Base-by-base conservation (phyloP, 2,113 vertebrate genomes). In the Pipra filicauda region DNA sequence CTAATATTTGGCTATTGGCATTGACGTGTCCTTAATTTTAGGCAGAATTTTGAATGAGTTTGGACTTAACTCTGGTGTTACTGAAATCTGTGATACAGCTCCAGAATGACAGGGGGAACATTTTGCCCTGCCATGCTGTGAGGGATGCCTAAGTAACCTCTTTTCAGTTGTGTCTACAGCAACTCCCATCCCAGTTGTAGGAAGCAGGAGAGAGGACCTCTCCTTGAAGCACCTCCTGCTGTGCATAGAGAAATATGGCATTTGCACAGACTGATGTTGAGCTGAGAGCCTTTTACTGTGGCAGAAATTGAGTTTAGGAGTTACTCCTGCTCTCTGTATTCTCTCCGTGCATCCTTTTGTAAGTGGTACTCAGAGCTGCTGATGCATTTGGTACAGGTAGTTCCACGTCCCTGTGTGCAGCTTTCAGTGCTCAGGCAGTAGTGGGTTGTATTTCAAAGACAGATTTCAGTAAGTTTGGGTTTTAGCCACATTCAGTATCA, bases 161-260 rank as follows among this genome's bases (percentile, higher is more conserved):
- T 84, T 62, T 48, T 19, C 31, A 37, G 21, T n/a, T 44, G 15
- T 62, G 58, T 6, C 33, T 80, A 14, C 20, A 48, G 52, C 22
- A 70, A 26, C 7, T 78, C 19, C 44, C 27, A 35, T 88, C 67
- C 37, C 41, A 55, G 33, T 7, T 87, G 20, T 77, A 52, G 43
- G 27, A 90, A 85, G 57, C 35, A 51, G 27, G 61, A 48, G 35
- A 52, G 62, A 78, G 21, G 11, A 71, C 16, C 12, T 59, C 22
- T 80, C 6, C 59, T 87, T 48, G 55, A 33, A 81, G n/a, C 39
- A 22, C 8, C 26, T 84, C 43, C n/a, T 86, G 30, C 65, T 15
- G 1, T 48, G 19, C 1, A 0, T 41, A 35, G 61, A 72, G 30
- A 79, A 85, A 75, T 49, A 20, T 0, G 3, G 21, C 48, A 18